phyloP scores from a whole-genome alignment of 2,888 invertebrate genomes.

The Euplagia quadripunctaria region DNA sequence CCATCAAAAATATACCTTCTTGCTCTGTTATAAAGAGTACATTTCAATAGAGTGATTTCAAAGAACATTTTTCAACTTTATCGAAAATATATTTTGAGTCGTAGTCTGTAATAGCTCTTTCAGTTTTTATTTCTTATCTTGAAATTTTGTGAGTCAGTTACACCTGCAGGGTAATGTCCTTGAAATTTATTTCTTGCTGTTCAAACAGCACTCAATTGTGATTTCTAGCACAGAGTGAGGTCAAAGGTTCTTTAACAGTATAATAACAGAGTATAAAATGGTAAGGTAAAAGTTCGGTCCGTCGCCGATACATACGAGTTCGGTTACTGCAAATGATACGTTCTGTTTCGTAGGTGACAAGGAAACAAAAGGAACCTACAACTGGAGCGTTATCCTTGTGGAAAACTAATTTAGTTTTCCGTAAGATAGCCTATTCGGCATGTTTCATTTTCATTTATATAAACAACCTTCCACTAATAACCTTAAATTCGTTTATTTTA shows the following conservation, averaged over 20 bases:
- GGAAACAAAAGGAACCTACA: too few species aligned
- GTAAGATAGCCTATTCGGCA: too few species aligned
- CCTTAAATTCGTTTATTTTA: too few species aligned
- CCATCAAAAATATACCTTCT: background rate
- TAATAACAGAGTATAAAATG: background rate
- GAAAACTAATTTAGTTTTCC: too few species aligned
- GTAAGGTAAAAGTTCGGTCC: too few species aligned
- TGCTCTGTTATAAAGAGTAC: background rate
- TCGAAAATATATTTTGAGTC: background rate
- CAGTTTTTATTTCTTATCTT: conserved; percentile 1
- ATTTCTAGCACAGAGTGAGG: background rate
- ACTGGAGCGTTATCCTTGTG: too few species aligned
- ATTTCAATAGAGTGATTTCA: background rate
- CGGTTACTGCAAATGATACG: too few species aligned
- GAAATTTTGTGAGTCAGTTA: background rate
- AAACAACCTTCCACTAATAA: too few species aligned
- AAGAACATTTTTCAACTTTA: conserved; percentile 2
- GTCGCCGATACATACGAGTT: too few species aligned
- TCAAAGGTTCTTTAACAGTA: background rate
- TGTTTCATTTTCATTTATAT: too few species aligned
- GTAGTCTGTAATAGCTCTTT: background rate
- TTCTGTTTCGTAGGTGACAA: too few species aligned
- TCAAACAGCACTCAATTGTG: background rate
- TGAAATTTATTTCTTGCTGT: background rate
- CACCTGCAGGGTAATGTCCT: background rate